Evolutionary conservation across 2,113 vertebrate species (phyloP).

Genomic region (Spheniscus mendiculus): DNA sequence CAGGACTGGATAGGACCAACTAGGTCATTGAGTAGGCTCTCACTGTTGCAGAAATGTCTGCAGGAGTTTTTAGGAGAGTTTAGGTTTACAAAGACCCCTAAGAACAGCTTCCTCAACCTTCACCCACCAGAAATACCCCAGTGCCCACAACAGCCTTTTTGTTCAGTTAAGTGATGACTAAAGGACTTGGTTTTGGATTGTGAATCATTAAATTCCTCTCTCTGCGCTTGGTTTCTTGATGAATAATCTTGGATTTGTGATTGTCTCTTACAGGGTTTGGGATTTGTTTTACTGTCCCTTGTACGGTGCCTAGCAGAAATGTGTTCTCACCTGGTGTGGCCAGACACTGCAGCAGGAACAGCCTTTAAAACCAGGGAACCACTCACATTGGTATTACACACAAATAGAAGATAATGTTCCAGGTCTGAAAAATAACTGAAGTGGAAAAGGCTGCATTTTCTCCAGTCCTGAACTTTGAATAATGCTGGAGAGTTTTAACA

Average conservation of each 20-base stretch:
- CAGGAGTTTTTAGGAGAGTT: background rate
- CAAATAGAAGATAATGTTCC: background rate
- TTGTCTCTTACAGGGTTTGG: background rate
- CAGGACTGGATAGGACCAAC: background rate
- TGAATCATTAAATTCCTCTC: background rate
- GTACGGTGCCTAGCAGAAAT: background rate
- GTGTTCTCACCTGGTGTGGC: background rate
- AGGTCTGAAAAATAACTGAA: background rate
- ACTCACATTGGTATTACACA: rapidly evolving
- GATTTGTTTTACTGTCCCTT: background rate
- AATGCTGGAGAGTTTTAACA: background rate
- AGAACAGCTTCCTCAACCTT: background rate
- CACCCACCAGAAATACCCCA: background rate
- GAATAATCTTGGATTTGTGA: background rate
- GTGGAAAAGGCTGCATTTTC: background rate
- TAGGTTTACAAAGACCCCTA: background rate
- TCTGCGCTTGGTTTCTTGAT: background rate
- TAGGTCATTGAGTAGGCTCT: background rate
- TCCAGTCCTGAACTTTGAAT: background rate
- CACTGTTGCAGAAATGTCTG: background rate
- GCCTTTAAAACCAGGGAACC: background rate
- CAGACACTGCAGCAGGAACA: background rate
- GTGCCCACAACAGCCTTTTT: background rate
- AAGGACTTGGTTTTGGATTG: background rate
- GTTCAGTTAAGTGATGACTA: background rate